Base-by-base conservation (phyloP, 2,888 invertebrate species). In the Hetaerina titia region DNA sequence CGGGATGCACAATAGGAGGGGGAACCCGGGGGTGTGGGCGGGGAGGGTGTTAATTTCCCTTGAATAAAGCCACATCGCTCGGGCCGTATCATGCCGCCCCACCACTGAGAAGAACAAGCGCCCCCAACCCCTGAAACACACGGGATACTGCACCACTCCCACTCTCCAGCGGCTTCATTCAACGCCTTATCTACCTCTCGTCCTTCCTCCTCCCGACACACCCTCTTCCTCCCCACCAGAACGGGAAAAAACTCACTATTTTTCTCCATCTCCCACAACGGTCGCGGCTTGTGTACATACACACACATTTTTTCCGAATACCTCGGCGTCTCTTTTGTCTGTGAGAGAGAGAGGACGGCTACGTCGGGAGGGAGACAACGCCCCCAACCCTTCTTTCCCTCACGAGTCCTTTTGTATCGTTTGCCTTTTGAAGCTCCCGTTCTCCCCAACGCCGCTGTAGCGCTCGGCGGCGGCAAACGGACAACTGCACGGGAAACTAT, bases 351-450 rank as follows among this genome's bases (percentile, higher is more conserved):
- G 13, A 17, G 11, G 13, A 60, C 13, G 11, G 60, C 1, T 15
- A 60, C 13, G 31, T 31, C 25, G 81, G 81, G 31, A 81, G 81
- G 31, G 81, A 60, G 13, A 31, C 81, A 81, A 45, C 81, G 25
- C 69, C 81, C 81, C 45, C 45, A 45, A 45, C 45, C 45, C 45
- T 45, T 45, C 45, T 45, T 45, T 45, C 45, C 45, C 45, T 45
- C 45, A 45, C 31, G 81, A 81, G 81, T n/a, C n/a, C 81, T 81
- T 81, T 81, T 81, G 81, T 81, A 31, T 31, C 11, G 81, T 81
- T 45, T 81, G 81, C 81, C 81, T 81, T 81, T 81, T 81, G 81
- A 81, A 81, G 81, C 81, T 81, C 31, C 31, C 15, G 25, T 25
- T 81, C 25, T 45, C 45, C 45, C 45, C 45, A 45, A 45, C 45